Evolutionary conservation across 2,888 invertebrate species (phyloP).

Genomic region (Drosophila nigritarsus): DNA sequence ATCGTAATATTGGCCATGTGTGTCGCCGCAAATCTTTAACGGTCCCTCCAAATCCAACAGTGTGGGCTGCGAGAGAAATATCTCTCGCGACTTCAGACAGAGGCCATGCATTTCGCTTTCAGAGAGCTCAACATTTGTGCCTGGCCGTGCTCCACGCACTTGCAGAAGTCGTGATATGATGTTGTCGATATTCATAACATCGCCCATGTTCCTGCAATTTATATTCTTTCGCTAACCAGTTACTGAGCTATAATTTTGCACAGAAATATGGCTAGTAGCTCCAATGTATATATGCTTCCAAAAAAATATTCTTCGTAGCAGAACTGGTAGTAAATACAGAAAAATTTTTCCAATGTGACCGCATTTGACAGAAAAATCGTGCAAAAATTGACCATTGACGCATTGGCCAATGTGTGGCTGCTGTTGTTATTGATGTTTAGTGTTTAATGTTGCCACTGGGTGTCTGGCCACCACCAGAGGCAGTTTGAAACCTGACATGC

Average conservation of each 20-base stretch:
- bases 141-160: slow-evolving; percentile 98
- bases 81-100: slow-evolving; percentile 99
- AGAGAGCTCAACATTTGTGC: slow-evolving; percentile 99
- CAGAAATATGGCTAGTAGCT: slow-evolving; percentile 60
- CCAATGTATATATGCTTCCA: slow-evolving; percentile 63
- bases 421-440: slow-evolving; percentile 9
- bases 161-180: slow-evolving; percentile 84
- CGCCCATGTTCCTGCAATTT: slow-evolving; percentile 78
- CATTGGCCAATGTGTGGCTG: slow-evolving; percentile 28
- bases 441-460: slow-evolving; percentile 21
- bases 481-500: slow-evolving; percentile 30
- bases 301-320: slow-evolving; percentile 78
- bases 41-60: slow-evolving; percentile 99
- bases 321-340: slow-evolving; percentile 70
- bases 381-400: slow-evolving; percentile 29
- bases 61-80: slow-evolving; percentile 99
- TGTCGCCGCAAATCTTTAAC: slow-evolving; percentile 99
- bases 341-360: slow-evolving; percentile 78
- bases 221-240: slow-evolving; percentile 49
- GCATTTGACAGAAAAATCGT: slow-evolving; percentile 42
- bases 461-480: slow-evolving; percentile 18
- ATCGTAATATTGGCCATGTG: slow-evolving; percentile 99
- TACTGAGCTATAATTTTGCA: slow-evolving; percentile 50
- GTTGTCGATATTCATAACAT: slow-evolving; percentile 84
- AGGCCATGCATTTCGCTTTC: slow-evolving; percentile 99